phyloP scores from a whole-genome alignment of 2,888 invertebrate species.

The Xanthorhoe designata region DNA sequence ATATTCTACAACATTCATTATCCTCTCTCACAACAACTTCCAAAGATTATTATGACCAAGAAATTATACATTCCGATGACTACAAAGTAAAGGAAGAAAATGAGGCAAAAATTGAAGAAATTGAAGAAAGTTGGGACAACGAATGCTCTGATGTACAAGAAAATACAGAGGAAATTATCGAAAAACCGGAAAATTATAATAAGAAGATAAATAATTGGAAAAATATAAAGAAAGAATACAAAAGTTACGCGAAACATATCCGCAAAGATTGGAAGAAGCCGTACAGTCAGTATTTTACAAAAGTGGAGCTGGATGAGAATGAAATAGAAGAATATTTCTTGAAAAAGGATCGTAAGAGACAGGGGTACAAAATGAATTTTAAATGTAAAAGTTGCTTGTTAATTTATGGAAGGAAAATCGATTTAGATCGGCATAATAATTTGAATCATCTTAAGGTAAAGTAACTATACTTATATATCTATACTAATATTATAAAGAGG shows the following conservation, averaged over 20 bases:
- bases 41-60: slow-evolving; percentile 34
- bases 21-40: slow-evolving; percentile 26
- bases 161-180: not conserved
- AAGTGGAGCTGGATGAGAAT: slow-evolving; percentile 30
- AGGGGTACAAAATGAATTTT: slow-evolving; percentile 18
- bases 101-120: not conserved
- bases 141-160: not conserved
- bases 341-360: slow-evolving; percentile 40
- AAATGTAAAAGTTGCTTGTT: slow-evolving; percentile 32
- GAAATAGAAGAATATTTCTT: slow-evolving; percentile 41
- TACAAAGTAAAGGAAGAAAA: not conserved
- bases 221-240: slow-evolving; percentile 26
- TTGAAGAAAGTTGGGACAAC: not conserved
- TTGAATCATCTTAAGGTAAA: slow-evolving; percentile 45
- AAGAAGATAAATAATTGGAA: slow-evolving; percentile 14
- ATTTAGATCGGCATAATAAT: slow-evolving; percentile 43
- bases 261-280: slow-evolving; percentile 24
- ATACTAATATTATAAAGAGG: too few species aligned
- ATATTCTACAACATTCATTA: slow-evolving; percentile 15
- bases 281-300: slow-evolving; percentile 21
- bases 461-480: too few species aligned
- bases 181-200: not conserved
- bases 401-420: slow-evolving; percentile 36
- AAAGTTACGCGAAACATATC: slow-evolving; percentile 24
- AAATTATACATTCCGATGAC: slow-evolving; percentile 16